Base-by-base conservation (phyloP, 92 coral and sea anemone genomes). In the Epizoanthus ramosus region DNA sequence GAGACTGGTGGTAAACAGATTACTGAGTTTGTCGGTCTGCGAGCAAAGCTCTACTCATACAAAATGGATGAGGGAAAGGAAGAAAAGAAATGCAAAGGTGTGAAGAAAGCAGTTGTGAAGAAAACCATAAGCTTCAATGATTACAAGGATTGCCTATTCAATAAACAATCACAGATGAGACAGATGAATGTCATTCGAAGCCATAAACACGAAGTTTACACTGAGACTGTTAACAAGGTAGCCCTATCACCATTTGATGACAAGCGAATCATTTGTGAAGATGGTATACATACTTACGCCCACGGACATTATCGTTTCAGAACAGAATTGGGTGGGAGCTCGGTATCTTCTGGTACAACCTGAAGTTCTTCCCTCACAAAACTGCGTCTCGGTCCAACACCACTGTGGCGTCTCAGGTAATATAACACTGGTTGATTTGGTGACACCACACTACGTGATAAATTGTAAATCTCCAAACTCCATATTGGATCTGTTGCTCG, bases 351-450 rank as follows among this genome's bases (percentile, higher is more conserved):
- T 0, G 47, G 47, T 4, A 41, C 8, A 41, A 57, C n/a, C 21
- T 57, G 18, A 0, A 57, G 17, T 5, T 57, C 63, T 57, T n/a
- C 21, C 5, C 18, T 4, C 2, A 57, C 18, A 15, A 16, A 16
- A n/a, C 63, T n/a, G n/a, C 21, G 8, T 57, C n/a, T 16, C 18
- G 47, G 83, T 19, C 25, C 83, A 64, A 76, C 87, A 47, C 35
- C 73, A n/a, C n/a, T n/a, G n/a, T n/a, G n/a, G n/a, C n/a, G n/a
- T n/a, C n/a, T n/a, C 37, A 87, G 77, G 73, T 80, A 86, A 59
- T 86, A 80, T 61, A 86, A 65, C 69, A 86, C 86, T 47, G 90
- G 90, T 21, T 86, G 86, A 0, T 52, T 54, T 8, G 14, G 17
- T 5, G 82, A 73, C 35, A 86, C 67, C 14, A 87, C 63, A n/a